Percentiles rank a stretch among this genome's conserved stretches.
Evolutionary conservation across 2,888 invertebrate genomes (phyloP).

Genomic region (Cantharis rustica): DNA sequence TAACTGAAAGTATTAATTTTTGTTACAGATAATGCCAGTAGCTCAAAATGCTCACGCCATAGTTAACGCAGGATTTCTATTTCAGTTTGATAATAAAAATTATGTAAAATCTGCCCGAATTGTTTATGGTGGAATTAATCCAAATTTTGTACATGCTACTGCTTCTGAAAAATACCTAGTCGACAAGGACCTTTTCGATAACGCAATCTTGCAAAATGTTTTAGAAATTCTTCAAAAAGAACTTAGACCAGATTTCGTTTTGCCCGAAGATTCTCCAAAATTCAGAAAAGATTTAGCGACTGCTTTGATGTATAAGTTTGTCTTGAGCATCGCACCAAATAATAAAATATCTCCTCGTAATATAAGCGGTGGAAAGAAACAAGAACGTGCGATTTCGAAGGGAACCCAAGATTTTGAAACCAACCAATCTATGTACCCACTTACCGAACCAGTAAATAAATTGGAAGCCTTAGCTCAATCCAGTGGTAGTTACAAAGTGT

Average conservation of each 20-base stretch:
- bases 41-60: slow-evolving; percentile 74
- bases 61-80: slow-evolving; percentile 72
- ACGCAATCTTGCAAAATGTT: slow-evolving; percentile 53
- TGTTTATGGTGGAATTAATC: slow-evolving; percentile 67
- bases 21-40: slow-evolving; percentile 65
- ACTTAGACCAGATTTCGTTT: slow-evolving; percentile 63
- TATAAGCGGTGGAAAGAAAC: slow-evolving; percentile 62
- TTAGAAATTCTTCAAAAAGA: slow-evolving; percentile 60
- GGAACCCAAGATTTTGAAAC: slow-evolving; percentile 74
- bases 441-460: slow-evolving; percentile 76
- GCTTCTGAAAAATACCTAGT: slow-evolving; percentile 56
- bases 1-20: neutral
- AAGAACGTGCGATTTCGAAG: slow-evolving; percentile 67
- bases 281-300: slow-evolving; percentile 73
- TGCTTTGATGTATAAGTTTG: slow-evolving; percentile 73
- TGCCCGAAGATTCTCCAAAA: slow-evolving; percentile 68
- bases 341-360: slow-evolving; percentile 57
- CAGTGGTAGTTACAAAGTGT: slow-evolving; percentile 31
- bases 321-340: slow-evolving; percentile 62
- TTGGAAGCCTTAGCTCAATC: slow-evolving; percentile 65
- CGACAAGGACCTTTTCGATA: slow-evolving; percentile 53
- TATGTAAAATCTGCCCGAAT: slow-evolving; percentile 42
- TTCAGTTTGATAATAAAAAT: slow-evolving; percentile 57
- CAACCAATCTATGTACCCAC: slow-evolving; percentile 70
- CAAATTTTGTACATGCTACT: slow-evolving; percentile 61